Evolutionary conservation across 1,140 invertebrate species (phyloP), one percentile per base, ranked within the genome.

Genomic region (Drosophila lacertosa): DNA sequence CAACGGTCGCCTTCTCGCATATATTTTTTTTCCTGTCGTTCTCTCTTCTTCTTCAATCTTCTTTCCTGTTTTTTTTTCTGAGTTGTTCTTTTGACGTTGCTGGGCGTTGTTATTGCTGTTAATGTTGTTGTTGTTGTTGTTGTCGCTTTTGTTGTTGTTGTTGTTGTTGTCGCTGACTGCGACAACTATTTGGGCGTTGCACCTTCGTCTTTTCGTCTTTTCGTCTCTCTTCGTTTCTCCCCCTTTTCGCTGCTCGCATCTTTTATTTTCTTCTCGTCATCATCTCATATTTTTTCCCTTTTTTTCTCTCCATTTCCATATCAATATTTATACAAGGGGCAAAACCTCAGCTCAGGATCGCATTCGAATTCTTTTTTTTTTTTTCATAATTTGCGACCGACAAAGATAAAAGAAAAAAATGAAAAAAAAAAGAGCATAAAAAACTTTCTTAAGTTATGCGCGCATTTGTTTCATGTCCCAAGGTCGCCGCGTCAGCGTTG

Each of bases 141-240:
- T 48, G 42, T 37, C 20, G 51, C 33, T 51, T n/a, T n/a, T n/a
- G 44, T 26, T 16, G 11, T 13, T 22, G 4, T n/a, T 42, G 26
- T 11, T 42, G 5, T 42, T 18, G 22, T 20, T 48, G 42, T 37
- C 20, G 51, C 33, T 51, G 37, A 37, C 37, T 53, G 54, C 16
- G 68, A 67, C 68, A 72, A 72, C 68, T 72, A 72, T 68, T 67
- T 79, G 76, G 76, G 76, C 64, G 70, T 78, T 65, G 48, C 63
- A 54, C 45, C 55, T 62, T 67, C 51, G 45, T 62, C 40, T 45
- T 24, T 22, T 16, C 32, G 7, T 26, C 24, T 20, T 24, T 22
- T 16, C 32, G 7, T 26, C 24, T 20, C 42, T 62, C 10, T 16
- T 13, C 33, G 4, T 10, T 13, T 51, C 2, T n/a, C 22, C 39